Base-by-base conservation (phyloP, 2,113 vertebrate species). In the Struthio camelus region DNA sequence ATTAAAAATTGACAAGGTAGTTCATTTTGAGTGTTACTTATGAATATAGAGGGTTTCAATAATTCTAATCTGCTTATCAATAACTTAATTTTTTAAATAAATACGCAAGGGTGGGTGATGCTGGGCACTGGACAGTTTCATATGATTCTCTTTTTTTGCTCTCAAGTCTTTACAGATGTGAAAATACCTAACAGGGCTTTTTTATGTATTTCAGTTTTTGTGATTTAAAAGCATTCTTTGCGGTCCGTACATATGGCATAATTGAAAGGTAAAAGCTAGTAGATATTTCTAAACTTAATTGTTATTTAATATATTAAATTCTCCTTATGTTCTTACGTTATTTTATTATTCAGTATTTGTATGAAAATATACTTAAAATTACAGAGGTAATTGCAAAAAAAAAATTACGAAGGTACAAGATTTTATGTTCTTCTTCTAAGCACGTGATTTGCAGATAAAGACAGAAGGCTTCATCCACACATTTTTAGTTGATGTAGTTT, bases 201-300 rank as follows among this genome's bases (percentile, higher is more conserved):
- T 38, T 81, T 34, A 50, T 36, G 11, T 79, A 12, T 81, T 85
- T 42, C 67, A 97, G 95, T 36, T 97, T 97, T 94, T 97, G 95
- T 87, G 89, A 96, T 38, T 84, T 98, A 30, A 91, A 82, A 48
- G 6, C 90, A 42, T 15, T 53, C n/a, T 97, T 97, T 95, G 85
- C 91, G 40, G 76, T 97, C 78, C 56, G 27, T 91, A 96, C 78
- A 54, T 59, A 36, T 20, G 80, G 96, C n/a, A 13, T 77, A 32
- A 82, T 50, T 61, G n/a, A 87, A 92, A 87, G 56, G 46, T 76
- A 94, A 92, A 24, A 62, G 40, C 67, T 72, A 50, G 7, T 28
- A 56, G 25, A 59, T 2, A 1, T 73, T 75, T 61, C 36, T 56
- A 82, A 89, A 54, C 48, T 38, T 61, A 48, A 58, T 23, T n/a